Evolutionary conservation across 2,888 invertebrate genomes (phyloP), one percentile per base, ranked within the genome.

Genomic region (Dicranocentrus wangi): DNA sequence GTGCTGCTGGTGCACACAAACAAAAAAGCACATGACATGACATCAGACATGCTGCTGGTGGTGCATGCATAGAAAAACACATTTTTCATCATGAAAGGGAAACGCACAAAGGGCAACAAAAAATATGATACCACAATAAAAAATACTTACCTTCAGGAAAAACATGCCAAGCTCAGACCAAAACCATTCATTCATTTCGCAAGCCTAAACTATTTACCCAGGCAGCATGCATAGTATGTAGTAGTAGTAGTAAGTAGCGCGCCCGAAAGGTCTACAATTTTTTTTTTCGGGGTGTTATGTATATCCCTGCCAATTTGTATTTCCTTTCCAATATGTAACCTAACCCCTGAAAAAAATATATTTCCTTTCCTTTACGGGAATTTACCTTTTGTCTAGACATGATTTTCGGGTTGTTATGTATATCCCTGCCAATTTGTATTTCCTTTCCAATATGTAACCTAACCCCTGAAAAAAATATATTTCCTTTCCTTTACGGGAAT

Each of bases 341-440:
- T 42, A 66, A 58, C 77, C 53, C 51, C 61, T 15, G 63, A 61
- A 63, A 32, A n/a, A n/a, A n/a, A n/a, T n/a, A n/a, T n/a, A 77
- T 65, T 60, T 61, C 72, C 68, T 53, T 53, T 53, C 47, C 13
- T 13, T 25, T n/a, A 17, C 42, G 42, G 25, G 25, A 68, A 32
- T 60, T 1, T 15, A 27, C 15, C 25, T 47, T 47, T 47, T 47
- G 47, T 47, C 47, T 47, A 10, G 47, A 32, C 32, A n/a, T n/a
- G n/a, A n/a, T 51, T 17, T 5, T 51, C 51, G 19, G 58, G 25
- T 47, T 53, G 51, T 51, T 55, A 75, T 75, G 58, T 75, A 66
- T 76, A 47, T 51, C 27, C 69, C 70, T 70, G 77, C 70, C 77
- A 77, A 70, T 63, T 77, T 70, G 53, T 77, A 77, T 53, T 69